A percentile compares a stretch with the other conserved stretches of the same genome.
These are phyloP conservation scores for Podarcis lilfordi DNA, from an alignment of 2,797 vertebrate genomes.

Conservation along the genomic window DNA sequence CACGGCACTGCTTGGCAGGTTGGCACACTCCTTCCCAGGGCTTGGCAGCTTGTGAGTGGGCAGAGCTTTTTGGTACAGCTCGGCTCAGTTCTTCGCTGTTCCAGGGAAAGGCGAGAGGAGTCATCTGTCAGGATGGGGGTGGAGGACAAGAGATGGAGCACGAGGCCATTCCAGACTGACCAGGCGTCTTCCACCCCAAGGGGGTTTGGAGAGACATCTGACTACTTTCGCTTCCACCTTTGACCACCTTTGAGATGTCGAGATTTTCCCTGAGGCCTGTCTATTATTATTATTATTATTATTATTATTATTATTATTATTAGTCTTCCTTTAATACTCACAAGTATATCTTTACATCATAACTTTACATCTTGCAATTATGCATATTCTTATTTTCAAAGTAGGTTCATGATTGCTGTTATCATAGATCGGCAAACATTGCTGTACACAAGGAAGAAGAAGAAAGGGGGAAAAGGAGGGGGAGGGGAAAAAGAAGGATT, in stretches of 20 bases:
- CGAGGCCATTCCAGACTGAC: not conserved
- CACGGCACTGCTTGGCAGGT: not conserved
- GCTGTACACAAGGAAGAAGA: no score
- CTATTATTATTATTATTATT: no score
- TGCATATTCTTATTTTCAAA: no score
- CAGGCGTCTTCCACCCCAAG: not conserved
- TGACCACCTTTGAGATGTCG: no score
- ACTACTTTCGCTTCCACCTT: not conserved
- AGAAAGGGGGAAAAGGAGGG: no score
- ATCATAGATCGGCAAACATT: no score
- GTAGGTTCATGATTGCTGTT: no score
- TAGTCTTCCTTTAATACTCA: no score
- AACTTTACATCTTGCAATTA: no score
- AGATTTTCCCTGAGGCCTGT: not conserved
- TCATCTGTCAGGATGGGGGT: not conserved
- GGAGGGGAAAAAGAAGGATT: no score
- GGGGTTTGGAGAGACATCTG: not conserved
- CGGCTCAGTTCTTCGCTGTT: not conserved
- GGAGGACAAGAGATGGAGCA: not conserved
- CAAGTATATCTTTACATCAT: no score
- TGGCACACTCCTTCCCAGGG: not conserved
- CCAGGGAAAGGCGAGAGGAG: not conserved
- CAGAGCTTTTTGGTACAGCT: slow-evolving; percentile 34
- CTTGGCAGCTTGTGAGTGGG: slow-evolving; percentile 47
- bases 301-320: no score